Percentiles rank a stretch among this genome's conserved stretches.
Evolutionary conservation across 2,113 vertebrate genomes (phyloP).

Genomic region (Aphyosemion australe): DNA sequence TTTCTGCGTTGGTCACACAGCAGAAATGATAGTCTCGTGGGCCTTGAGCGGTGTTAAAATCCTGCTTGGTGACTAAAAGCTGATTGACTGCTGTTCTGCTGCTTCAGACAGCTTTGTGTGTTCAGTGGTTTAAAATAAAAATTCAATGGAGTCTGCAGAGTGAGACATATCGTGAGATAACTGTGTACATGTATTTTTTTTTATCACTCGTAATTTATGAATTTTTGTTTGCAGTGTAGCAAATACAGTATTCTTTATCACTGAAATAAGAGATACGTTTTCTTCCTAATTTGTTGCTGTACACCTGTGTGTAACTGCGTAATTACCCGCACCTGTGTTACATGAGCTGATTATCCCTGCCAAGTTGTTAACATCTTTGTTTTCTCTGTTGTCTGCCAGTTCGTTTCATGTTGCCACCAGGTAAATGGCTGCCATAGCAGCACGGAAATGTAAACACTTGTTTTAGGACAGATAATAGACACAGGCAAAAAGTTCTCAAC

Average conservation of each 20-base stretch:
- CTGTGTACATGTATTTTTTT: not conserved
- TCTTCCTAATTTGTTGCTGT: not conserved
- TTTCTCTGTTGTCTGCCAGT: not conserved
- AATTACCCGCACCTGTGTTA: not conserved
- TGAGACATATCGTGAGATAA: not conserved
- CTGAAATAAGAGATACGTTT: not conserved
- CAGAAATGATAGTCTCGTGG: not conserved
- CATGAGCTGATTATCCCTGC: not conserved
- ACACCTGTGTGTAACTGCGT: not conserved
- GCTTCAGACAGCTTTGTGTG: constrained; percentile 5
- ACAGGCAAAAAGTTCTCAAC: too few relatives aligned
- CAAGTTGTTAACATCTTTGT: not conserved
- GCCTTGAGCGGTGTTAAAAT: not conserved
- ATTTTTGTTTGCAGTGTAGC: too few relatives aligned
- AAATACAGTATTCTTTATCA: too few relatives aligned
- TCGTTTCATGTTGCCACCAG: not conserved
- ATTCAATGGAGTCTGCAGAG: not conserved
- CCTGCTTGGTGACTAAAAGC: not conserved
- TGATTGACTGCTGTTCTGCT: not conserved
- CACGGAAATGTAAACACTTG: not conserved
- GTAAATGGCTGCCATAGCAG: not conserved
- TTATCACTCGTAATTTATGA: too few relatives aligned
- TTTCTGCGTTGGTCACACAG: not conserved
- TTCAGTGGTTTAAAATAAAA: not conserved
- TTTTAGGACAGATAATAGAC: not conserved